Base-by-base conservation (phyloP, 2,113 vertebrate species). In the Astur gentilis region DNA sequence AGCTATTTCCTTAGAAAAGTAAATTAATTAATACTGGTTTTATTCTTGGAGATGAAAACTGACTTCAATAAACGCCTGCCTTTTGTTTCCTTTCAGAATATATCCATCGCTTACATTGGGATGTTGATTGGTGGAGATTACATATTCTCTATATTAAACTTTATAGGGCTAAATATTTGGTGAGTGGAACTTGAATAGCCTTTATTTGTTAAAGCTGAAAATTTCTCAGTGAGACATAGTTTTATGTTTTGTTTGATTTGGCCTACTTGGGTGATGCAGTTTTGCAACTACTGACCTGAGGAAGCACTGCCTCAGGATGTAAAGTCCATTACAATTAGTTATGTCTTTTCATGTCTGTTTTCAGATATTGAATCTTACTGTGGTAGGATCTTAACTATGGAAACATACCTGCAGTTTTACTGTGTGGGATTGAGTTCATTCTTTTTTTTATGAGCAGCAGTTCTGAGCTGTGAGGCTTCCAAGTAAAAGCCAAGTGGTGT, bases 61-160 rank as follows among this genome's bases (percentile, higher is more conserved):
- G 55, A 62, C 40, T 81, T 80, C 25, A 64, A 6, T 87, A 87
- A 77, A 85, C 42, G 3, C 23, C 25, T 60, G 6, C 4, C 21
- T 92, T 94, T 89, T 95, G 14, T 80, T 97, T 95, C 88, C 64
- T 96, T 96, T 61, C 97, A 99, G 99, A 99, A 99, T 93, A 97
- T 99, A 66, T 99, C 98, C 19, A 95, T 99, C 9, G 99, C 98
- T 83, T 99, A 99, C 91, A 98, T 99, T 6, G 99, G 99, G 38
- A 99, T 99, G 97, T 98, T 99, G 84, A 67, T 99, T 50, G 99
- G 99, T 57, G 99, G 99, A 97, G 99, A 99, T 96, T 99, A 99
- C 75, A 60, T 99, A 77, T 99, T 99, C 95, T 99, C 99, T 6
- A 70, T 98, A 97, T 97, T 98, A 73, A 99, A 99, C 96, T 99